A percentile compares a stretch with the other conserved stretches of the same genome.
Evolutionary conservation across 2,888 invertebrate species (phyloP).

Genomic region (Microctonus brassicae): DNA sequence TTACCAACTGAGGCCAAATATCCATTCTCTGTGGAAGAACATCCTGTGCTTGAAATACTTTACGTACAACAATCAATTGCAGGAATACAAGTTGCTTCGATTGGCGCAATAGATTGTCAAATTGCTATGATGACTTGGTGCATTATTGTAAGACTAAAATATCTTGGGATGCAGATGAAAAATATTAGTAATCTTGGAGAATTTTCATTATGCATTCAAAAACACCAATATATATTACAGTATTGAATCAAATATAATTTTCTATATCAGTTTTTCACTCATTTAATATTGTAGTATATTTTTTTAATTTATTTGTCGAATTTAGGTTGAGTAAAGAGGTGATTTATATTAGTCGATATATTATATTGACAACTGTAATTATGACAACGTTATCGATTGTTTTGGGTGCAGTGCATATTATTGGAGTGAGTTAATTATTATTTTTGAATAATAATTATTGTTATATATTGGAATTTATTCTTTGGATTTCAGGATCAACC

Average conservation of each 20-base stretch:
- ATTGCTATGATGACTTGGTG: slow-evolving; percentile 50
- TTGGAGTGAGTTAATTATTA: slow-evolving; percentile 37
- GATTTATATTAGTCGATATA: slow-evolving; percentile 33
- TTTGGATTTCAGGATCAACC: slow-evolving; percentile 36
- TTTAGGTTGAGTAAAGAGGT: slow-evolving; percentile 39
- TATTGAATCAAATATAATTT: slow-evolving; percentile 37
- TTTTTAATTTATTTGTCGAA: too few species aligned
- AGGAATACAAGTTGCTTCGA: slow-evolving; percentile 43
- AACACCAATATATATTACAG: slow-evolving; percentile 37
- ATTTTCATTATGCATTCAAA: slow-evolving; percentile 24
- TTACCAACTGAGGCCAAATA: slow-evolving; percentile 56
- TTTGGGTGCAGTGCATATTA: slow-evolving; percentile 38
- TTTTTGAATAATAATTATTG: background rate
- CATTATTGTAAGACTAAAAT: slow-evolving; percentile 44
- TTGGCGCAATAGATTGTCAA: slow-evolving; percentile 45
- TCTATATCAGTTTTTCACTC: background rate
- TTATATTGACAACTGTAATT: slow-evolving; percentile 34
- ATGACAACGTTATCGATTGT: slow-evolving; percentile 35
- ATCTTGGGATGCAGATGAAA: slow-evolving; percentile 35
- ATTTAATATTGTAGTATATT: too few species aligned
- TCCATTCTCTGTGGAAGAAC: slow-evolving; percentile 47
- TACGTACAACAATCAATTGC: slow-evolving; percentile 47
- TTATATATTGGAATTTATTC: too few species aligned
- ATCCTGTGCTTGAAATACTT: slow-evolving; percentile 37
- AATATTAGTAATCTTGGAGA: background rate